Evolutionary conservation across 2,113 vertebrate species (phyloP).

Genomic region (Dasypus novemcinctus): DNA sequence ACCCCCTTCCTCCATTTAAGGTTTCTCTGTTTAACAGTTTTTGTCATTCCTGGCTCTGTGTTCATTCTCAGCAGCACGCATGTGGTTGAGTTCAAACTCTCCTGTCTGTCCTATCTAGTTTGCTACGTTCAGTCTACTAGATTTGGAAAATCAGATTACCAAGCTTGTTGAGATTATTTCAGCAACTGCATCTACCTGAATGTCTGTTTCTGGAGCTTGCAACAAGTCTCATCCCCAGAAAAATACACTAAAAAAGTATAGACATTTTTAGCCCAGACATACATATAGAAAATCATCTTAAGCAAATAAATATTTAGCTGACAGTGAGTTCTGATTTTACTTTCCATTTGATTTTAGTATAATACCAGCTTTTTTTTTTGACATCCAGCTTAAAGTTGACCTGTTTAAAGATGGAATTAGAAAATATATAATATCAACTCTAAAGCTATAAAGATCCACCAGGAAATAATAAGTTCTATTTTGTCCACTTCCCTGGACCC

Average conservation of each 20-base stretch:
- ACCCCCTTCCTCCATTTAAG: not conserved
- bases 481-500: not conserved
- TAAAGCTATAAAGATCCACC: not conserved
- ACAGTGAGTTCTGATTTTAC: not conserved
- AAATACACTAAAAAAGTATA: not conserved
- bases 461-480: constrained; percentile 10
- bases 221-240: not conserved
- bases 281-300: not conserved
- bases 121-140: not conserved
- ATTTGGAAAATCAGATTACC: constrained; percentile 9
- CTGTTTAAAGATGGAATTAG: constrained; percentile 8
- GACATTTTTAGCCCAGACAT: not conserved
- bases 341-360: constrained; percentile 19
- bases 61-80: not conserved
- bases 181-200: not conserved
- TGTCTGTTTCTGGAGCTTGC: not conserved
- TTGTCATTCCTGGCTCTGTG: not conserved
- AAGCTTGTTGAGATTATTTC: not conserved
- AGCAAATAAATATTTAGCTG: constrained; percentile 33
- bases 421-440: not conserved
- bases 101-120: not conserved
- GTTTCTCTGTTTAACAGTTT: not conserved
- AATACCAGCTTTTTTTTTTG: constrained; percentile 1
- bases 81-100: not conserved
- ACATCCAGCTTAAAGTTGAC: not conserved